A percentile compares a stretch with the other conserved stretches of the same genome.
phyloP scores from a whole-genome alignment of 2,797 vertebrate genomes.

The Platalea minor region DNA sequence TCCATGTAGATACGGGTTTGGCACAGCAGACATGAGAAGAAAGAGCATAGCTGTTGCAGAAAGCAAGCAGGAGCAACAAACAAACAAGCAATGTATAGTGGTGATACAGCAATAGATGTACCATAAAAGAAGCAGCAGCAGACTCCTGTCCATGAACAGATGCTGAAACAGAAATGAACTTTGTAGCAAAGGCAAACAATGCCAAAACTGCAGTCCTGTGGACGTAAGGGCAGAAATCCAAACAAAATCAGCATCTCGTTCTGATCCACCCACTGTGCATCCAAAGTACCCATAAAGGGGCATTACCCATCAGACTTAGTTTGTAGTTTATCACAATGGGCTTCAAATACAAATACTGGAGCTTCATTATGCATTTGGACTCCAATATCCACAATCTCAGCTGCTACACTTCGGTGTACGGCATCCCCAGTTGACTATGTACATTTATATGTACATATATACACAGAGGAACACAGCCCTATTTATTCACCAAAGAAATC shows the following conservation, averaged over 20 bases:
- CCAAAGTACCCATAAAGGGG: constrained; percentile 10
- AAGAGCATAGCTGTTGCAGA: background rate
- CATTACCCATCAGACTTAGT: background rate
- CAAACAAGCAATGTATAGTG: background rate
- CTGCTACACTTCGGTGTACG: background rate
- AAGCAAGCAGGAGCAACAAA: background rate
- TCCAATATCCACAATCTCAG: background rate
- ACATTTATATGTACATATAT: background rate
- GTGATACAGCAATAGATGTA: background rate
- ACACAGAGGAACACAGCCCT: background rate
- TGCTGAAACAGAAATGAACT: constrained; percentile 46
- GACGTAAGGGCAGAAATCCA: constrained; percentile 45
- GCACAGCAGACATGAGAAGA: background rate
- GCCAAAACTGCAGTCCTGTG: constrained; percentile 31
- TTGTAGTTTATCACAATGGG: background rate
- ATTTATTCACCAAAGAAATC: background rate
- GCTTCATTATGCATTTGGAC: background rate
- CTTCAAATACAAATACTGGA: constrained; percentile 8
- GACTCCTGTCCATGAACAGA: background rate
- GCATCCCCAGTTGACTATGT: background rate
- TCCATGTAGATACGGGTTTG: background rate
- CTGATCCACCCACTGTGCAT: background rate
- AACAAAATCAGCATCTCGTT: constrained; percentile 1
- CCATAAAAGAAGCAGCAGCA: background rate
- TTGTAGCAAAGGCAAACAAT: constrained; percentile 6